Conservation (phyloP, 2,888 invertebrate species). For the Morpho helenor region DNA sequence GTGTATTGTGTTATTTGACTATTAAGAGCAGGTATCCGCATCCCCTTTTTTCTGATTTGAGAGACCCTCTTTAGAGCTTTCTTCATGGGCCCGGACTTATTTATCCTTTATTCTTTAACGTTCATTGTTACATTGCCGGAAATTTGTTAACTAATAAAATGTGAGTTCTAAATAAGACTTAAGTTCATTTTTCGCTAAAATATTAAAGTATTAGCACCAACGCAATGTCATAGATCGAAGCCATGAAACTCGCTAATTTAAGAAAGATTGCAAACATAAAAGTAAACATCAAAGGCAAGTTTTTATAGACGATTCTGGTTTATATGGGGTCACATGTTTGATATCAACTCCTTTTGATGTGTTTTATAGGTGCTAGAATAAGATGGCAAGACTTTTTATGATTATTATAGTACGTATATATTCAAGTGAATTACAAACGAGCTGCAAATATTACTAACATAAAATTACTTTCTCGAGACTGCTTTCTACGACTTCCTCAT, state of each 20-base stretch:
- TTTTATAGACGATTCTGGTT: slow-evolving; percentile 49
- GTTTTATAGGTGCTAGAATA: slow-evolving; percentile 41
- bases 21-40: slow-evolving; percentile 60
- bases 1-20: slow-evolving; percentile 11
- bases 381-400: slow-evolving; percentile 21
- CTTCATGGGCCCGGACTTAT: slow-evolving; percentile 35
- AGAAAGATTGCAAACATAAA: slow-evolving; percentile 36
- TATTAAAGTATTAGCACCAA: background rate
- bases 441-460: slow-evolving; percentile 14
- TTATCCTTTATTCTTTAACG: slow-evolving; percentile 28
- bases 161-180: slow-evolving; percentile 2
- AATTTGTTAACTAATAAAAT: slow-evolving; percentile 14
- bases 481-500: slow-evolving; percentile 14
- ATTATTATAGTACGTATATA: slow-evolving; percentile 9
- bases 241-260: slow-evolving; percentile 18
- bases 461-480: slow-evolving; percentile 16
- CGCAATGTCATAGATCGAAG: background rate
- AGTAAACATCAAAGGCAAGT: slow-evolving; percentile 53
- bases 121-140: slow-evolving; percentile 23
- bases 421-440: slow-evolving; percentile 24
- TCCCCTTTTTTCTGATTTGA: slow-evolving; percentile 60
- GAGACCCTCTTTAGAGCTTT: slow-evolving; percentile 40
- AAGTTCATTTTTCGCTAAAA: slow-evolving; percentile 2
- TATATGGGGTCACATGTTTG: slow-evolving; percentile 62
- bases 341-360: slow-evolving; percentile 62